Percentiles rank a stretch among this genome's conserved stretches.
Conservation (phyloP, 2,797 vertebrate species). For the Podarcis siculus region DNA sequence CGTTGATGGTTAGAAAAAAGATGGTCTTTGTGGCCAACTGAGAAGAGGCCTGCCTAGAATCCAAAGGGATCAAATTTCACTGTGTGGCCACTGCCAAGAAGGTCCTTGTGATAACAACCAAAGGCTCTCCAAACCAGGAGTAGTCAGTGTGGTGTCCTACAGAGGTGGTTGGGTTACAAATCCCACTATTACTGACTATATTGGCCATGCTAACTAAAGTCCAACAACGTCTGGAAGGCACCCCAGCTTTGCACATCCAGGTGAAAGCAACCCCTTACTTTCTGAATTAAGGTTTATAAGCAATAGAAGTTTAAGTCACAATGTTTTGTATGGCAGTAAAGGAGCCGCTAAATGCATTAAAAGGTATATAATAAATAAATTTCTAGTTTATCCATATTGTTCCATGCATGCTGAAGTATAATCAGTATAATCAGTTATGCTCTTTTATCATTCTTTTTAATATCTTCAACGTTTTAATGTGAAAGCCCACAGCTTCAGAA, state of each 20-base stretch:
- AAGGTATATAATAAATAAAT: not conserved
- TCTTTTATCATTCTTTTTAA: constrained; percentile 30
- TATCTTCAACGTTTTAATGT: constrained; percentile 14
- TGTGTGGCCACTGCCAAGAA: too few species aligned
- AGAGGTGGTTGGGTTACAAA: too few species aligned
- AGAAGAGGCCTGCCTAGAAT: too few species aligned
- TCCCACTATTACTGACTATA: too few species aligned
- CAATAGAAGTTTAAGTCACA: not conserved
- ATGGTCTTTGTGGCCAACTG: too few species aligned
- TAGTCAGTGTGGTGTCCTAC: not conserved
- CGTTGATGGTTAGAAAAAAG: too few species aligned
- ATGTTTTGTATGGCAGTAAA: not conserved
- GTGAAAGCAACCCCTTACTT: not conserved
- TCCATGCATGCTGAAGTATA: constrained; percentile 5
- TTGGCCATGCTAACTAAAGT: too few species aligned
- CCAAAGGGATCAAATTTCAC: too few species aligned
- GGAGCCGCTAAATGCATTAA: not conserved
- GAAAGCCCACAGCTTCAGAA: constrained; percentile 15
- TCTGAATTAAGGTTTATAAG: not conserved
- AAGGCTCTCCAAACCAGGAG: too few species aligned
- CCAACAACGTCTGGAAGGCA: too few species aligned
- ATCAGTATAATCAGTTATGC: not conserved
- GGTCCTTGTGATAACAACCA: too few species aligned
- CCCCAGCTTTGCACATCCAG: not conserved
- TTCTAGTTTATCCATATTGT: not conserved